These are phyloP conservation scores for Sceloporus undulatus DNA, from an alignment of 2,113 vertebrate species.

Conservation along the genomic window DNA sequence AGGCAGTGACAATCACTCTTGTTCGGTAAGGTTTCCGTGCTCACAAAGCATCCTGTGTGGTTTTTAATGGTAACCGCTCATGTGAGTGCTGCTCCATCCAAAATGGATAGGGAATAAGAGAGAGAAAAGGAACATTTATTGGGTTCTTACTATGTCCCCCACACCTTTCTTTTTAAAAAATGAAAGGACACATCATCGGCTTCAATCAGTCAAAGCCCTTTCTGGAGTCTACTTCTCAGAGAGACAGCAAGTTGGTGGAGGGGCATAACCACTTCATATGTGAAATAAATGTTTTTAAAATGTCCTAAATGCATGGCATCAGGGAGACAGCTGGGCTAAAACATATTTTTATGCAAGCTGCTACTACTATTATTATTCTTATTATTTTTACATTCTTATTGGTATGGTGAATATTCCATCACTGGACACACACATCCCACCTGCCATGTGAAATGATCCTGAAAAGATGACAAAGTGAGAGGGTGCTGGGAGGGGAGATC, in stretches of 20 bases:
- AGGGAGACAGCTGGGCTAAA: neutral
- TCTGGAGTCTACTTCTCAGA: neutral
- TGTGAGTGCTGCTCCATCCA: neutral
- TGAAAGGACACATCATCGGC: neutral
- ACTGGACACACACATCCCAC: too few relatives aligned
- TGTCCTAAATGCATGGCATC: neutral
- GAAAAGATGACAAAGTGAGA: neutral
- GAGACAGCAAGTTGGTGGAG: neutral
- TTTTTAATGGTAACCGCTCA: constrained; percentile 33
- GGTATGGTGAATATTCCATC: neutral
- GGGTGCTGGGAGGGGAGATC: neutral
- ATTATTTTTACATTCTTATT: neutral
- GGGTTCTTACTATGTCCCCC: neutral
- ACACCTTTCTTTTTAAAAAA: neutral
- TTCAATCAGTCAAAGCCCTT: neutral
- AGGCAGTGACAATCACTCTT: neutral
- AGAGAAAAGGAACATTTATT: neutral
- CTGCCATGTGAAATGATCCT: neutral
- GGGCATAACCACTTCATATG: neutral
- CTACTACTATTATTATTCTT: too few relatives aligned
- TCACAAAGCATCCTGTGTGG: constrained; percentile 1
- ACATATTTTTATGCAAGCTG: neutral
- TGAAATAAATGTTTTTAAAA: neutral
- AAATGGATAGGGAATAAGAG: neutral
- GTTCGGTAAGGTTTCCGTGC: constrained; percentile 5